These are phyloP conservation scores for Ibidorhyncha struthersii DNA, from an alignment of 2,113 vertebrate genomes.

Conservation along the genomic window DNA sequence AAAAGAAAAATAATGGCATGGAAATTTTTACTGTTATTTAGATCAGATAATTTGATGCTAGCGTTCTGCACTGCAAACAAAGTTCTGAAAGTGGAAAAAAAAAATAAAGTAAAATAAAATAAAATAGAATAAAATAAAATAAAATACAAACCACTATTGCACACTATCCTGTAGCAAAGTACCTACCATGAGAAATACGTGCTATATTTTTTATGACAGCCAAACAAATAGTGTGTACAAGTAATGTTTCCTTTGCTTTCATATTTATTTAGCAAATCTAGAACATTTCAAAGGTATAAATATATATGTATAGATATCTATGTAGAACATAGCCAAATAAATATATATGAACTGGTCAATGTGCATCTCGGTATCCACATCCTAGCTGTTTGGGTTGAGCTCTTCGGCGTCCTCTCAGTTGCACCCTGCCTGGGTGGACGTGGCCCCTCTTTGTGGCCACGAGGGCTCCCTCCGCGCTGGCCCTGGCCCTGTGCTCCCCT, in stretches of 20 bases:
- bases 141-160: conserved; percentile 7
- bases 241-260: conserved; percentile 62
- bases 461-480: background rate
- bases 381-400: conserved; percentile 9
- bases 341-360: conserved; percentile 60
- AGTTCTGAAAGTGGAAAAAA: conserved; percentile 25
- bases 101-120: background rate
- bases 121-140: background rate
- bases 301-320: conserved; percentile 69
- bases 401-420: background rate
- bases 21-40: conserved; percentile 31
- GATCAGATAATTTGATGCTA: conserved; percentile 43
- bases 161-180: conserved; percentile 49
- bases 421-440: background rate
- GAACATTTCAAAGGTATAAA: conserved; percentile 66
- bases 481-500: background rate
- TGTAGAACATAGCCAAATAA: conserved; percentile 72
- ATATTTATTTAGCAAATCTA: conserved; percentile 70
- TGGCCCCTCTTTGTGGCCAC: background rate
- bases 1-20: background rate
- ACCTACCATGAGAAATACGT: conserved; percentile 32
- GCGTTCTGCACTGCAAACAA: conserved; percentile 31
- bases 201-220: conserved; percentile 69
- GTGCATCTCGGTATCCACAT: conserved; percentile 25
- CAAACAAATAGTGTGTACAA: conserved; percentile 50